Conservation (phyloP, 2,888 invertebrate species). For the Thymelicus sylvestris region DNA sequence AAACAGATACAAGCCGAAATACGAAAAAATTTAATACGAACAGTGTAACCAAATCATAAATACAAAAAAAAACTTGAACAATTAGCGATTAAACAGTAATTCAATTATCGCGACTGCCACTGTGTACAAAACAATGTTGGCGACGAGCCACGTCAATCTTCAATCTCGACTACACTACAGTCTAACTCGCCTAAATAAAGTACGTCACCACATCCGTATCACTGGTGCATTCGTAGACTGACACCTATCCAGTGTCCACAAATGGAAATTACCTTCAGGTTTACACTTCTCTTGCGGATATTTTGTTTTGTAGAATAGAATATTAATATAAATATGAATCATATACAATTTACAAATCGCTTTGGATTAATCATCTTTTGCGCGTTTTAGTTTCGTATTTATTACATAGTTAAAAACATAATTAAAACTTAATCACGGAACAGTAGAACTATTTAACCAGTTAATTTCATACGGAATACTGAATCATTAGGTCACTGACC, state of each 20-base stretch:
- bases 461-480: slow-evolving; percentile 20
- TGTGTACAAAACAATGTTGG: slow-evolving; percentile 50
- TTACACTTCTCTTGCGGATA: too few relatives aligned
- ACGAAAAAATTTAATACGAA: slow-evolving; percentile 37
- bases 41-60: slow-evolving; percentile 16
- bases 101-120: slow-evolving; percentile 1
- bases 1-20: not conserved
- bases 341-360: too few relatives aligned
- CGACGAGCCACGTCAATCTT: slow-evolving; percentile 49
- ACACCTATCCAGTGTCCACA: not conserved
- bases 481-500: slow-evolving; percentile 36
- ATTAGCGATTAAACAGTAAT: slow-evolving; percentile 3
- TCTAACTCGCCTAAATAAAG: slow-evolving; percentile 56
- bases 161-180: slow-evolving; percentile 39
- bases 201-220: slow-evolving; percentile 56
- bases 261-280: not conserved
- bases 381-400: too few relatives aligned
- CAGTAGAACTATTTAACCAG: too few relatives aligned
- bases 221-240: slow-evolving; percentile 50
- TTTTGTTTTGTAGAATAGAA: too few relatives aligned
- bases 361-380: too few relatives aligned
- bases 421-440: too few relatives aligned
- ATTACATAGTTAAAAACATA: too few relatives aligned
- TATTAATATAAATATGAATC: too few relatives aligned
- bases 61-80: slow-evolving; percentile 7